Evolutionary conservation across 2,797 vertebrate genomes (phyloP).

Genomic region (Otolemur crassicaudatus): DNA sequence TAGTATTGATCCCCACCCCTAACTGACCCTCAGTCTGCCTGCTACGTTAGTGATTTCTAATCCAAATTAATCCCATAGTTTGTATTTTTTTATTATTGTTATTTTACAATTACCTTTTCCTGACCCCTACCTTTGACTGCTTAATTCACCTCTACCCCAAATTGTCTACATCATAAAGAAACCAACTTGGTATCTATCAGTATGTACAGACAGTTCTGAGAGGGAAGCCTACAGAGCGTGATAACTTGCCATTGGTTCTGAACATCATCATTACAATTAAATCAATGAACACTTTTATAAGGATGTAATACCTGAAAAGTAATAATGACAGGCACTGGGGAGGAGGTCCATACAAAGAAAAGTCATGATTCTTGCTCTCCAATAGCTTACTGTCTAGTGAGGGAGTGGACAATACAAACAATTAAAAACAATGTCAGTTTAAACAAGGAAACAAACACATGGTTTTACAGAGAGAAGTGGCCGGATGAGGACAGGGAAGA

Average conservation of each 20-base stretch:
- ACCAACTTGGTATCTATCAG: background rate
- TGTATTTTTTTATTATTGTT: background rate
- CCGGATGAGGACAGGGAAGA: background rate
- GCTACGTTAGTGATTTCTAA: background rate
- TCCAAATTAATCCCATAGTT: conserved; percentile 7
- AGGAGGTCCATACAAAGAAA: background rate
- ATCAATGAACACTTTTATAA: background rate
- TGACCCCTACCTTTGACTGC: background rate
- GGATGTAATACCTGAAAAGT: background rate
- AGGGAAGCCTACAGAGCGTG: background rate
- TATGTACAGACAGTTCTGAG: background rate
- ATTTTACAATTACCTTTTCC: background rate
- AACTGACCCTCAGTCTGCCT: background rate
- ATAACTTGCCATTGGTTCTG: conserved; percentile 14
- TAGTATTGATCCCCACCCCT: background rate
- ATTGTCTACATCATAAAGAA: background rate
- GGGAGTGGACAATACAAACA: background rate
- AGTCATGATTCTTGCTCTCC: background rate
- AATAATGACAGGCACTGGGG: background rate
- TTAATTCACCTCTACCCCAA: background rate
- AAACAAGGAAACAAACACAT: conserved; percentile 3
- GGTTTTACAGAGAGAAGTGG: background rate
- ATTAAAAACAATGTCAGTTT: background rate
- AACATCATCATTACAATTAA: background rate
- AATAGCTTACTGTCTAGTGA: background rate